Percentiles rank a stretch among this genome's conserved stretches.
Conservation (phyloP, 2,888 invertebrate species). For the Clistopyga incitator region DNA sequence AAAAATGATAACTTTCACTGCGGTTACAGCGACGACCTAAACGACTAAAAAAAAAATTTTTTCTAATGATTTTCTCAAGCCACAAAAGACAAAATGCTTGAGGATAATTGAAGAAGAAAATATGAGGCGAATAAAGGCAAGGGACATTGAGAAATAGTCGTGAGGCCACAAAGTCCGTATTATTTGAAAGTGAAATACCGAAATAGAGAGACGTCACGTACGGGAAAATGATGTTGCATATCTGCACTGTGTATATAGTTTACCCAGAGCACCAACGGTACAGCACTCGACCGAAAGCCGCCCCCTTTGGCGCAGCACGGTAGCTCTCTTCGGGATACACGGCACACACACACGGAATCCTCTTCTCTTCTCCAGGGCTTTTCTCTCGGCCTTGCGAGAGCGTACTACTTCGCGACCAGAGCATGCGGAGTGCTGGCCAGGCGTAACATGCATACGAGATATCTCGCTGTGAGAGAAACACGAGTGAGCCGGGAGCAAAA, state of each 20-base stretch:
- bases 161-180: not conserved
- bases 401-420: conserved; percentile 19
- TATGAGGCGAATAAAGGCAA: not conserved
- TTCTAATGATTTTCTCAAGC: no score
- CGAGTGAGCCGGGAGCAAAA: conserved; percentile 5
- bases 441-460: conserved; percentile 55
- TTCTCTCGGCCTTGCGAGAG: conserved; percentile 28
- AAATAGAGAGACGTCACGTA: conserved; percentile 10
- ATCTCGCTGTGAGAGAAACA: conserved; percentile 21
- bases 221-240: not conserved
- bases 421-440: conserved; percentile 54
- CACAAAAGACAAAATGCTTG: no score
- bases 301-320: conserved; percentile 40
- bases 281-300: conserved; percentile 38
- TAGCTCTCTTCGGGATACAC: conserved; percentile 31
- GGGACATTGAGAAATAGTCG: not conserved
- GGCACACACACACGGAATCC: conserved; percentile 39
- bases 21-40: no score
- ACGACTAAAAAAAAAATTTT: no score
- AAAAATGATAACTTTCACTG: no score
- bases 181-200: not conserved
- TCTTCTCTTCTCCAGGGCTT: conserved; percentile 31
- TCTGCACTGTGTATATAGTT: not conserved
- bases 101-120: not conserved
- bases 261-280: conserved; percentile 9